Conservation (phyloP, 2,888 invertebrate species). For the Sphaerophoria taeniata region DNA sequence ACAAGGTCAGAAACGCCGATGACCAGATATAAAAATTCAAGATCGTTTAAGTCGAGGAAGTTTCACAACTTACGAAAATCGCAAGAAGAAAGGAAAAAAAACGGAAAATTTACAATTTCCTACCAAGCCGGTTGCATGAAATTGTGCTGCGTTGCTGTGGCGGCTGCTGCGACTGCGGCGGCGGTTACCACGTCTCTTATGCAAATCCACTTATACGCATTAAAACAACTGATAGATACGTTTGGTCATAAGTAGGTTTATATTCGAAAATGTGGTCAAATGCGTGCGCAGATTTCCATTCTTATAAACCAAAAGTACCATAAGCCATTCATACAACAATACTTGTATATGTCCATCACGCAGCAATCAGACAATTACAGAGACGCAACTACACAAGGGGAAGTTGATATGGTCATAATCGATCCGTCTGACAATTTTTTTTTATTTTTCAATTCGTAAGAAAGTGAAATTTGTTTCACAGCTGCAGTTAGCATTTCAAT, state of each 20-base stretch:
- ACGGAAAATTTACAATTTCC: slow-evolving; percentile 60
- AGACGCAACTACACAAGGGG: background rate
- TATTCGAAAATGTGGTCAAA: slow-evolving; percentile 47
- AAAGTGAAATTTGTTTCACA: slow-evolving; percentile 49
- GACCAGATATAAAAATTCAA: slow-evolving; percentile 61
- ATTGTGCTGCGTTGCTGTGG: background rate
- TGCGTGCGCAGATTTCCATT: slow-evolving; percentile 52
- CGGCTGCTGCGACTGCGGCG: background rate
- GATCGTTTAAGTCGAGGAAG: slow-evolving; percentile 64
- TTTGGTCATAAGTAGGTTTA: slow-evolving; percentile 52
- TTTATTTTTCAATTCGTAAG: slow-evolving; percentile 19
- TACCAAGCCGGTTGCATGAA: slow-evolving; percentile 53
- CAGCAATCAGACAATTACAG: background rate
- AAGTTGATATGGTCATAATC: slow-evolving; percentile 44
- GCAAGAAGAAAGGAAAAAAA: slow-evolving; percentile 28
- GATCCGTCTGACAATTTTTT: background rate
- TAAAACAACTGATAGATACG: slow-evolving; percentile 43
- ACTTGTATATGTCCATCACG: slow-evolving; percentile 1
- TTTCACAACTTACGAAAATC: slow-evolving; percentile 54
- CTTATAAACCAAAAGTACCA: background rate
- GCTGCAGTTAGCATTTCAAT: slow-evolving; percentile 45
- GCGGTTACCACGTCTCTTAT: slow-evolving; percentile 13
- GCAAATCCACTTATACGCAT: slow-evolving; percentile 41
- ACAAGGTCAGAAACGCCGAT: slow-evolving; percentile 33
- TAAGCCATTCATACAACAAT: background rate